Evolutionary conservation across 2,113 vertebrate genomes (phyloP).

Genomic region (Cathartes aura): DNA sequence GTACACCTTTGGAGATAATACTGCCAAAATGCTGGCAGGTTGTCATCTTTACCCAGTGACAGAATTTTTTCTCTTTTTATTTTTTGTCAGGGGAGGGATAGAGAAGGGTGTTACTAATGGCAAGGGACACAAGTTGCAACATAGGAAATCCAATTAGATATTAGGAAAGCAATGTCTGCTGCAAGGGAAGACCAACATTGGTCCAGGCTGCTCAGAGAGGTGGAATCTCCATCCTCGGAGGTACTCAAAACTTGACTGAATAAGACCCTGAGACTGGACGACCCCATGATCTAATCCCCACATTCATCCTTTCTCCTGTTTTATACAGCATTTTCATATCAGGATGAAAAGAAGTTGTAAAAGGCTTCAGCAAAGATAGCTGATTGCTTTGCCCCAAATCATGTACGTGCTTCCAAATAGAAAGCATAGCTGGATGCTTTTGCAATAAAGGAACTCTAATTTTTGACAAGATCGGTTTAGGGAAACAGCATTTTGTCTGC

Average conservation of each 20-base stretch:
- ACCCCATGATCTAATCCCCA: background rate
- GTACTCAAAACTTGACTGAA: background rate
- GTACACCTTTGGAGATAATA: background rate
- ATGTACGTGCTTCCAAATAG: accelerated
- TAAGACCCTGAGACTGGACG: background rate
- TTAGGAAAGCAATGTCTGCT: background rate
- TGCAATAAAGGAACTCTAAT: background rate
- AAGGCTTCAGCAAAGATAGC: background rate
- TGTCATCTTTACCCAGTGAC: background rate
- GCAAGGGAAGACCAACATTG: background rate
- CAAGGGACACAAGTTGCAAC: background rate
- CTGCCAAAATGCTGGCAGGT: background rate
- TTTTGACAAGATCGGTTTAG: background rate
- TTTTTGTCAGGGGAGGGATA: background rate
- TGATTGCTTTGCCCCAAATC: background rate
- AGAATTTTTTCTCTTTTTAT: background rate
- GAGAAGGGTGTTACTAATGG: background rate
- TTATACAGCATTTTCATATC: background rate
- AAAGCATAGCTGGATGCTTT: background rate
- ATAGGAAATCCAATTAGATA: background rate
- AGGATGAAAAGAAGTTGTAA: background rate
- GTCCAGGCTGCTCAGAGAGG: background rate
- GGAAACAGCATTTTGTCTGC: background rate
- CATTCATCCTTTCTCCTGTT: background rate
- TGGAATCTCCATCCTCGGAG: background rate